Base-by-base conservation (phyloP, 2,113 vertebrate species). In the Lagopus leucura region DNA sequence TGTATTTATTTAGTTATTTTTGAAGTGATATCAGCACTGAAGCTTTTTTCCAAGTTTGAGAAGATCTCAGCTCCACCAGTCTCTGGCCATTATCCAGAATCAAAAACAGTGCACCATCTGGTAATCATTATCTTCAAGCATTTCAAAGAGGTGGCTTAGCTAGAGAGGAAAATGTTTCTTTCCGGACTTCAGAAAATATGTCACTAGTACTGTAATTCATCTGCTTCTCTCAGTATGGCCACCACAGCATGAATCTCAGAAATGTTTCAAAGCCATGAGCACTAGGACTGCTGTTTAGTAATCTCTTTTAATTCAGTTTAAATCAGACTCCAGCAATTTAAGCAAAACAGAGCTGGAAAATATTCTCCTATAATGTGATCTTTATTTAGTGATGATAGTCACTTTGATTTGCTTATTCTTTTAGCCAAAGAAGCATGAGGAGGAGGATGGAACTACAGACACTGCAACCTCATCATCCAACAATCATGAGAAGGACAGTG, bases 391-490 rank as follows among this genome's bases (percentile, higher is more conserved):
- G 38, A 38, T 38, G 38, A 21, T 88, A 87, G 75, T 89, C 8
- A 30, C 85, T 93, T 71, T 92, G 61, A 11, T 91, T 92, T 90
- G 28, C 67, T 96, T 30, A 19, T 91, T 91, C 92, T 92, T 92
- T 90, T 65, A 98, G 98, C 98, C 97, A 92, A 99, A 98, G 97
- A 98, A 98, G 88, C 97, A 97, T 34, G 98, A 99, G 71, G 98
- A 99, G 54, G 98, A 99, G 84, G 98, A 98, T 91, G 98, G 98
- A n/a, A 98, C 98, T 42, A 98, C 98, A 57, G 99, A 99, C 92
- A 98, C 98, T 10, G 99, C 99, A 43, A 99, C 99, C 38, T 99
- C 99, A 32, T 99, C 99, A 77, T 98, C 98, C 36, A 98, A 98
- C 88, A 98, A 98, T 88, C 98, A 98, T 3, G 98, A 98, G 95